Percentiles rank a stretch among this genome's conserved stretches.
Conservation (phyloP, 2,113 vertebrate genomes). For the Shinisaurus crocodilurus region DNA sequence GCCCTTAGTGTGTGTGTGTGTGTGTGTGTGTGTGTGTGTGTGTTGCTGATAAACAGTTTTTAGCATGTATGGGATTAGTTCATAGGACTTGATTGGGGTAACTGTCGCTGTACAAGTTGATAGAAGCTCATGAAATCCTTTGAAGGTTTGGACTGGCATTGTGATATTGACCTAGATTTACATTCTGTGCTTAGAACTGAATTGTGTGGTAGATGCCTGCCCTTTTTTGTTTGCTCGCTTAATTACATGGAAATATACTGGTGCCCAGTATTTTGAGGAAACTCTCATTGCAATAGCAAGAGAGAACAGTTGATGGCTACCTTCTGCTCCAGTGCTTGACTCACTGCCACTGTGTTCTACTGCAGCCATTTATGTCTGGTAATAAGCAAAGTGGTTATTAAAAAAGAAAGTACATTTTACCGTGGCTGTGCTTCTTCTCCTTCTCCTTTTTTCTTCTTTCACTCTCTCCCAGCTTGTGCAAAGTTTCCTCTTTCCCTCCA, state of each 20-base stretch:
- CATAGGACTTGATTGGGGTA: neutral
- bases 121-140: slow-evolving; percentile 1
- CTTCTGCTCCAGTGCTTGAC: neutral
- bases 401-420: neutral
- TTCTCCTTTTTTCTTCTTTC: neutral
- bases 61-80: neutral
- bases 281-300: neutral
- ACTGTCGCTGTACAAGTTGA: neutral
- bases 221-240: neutral
- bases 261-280: neutral
- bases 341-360: neutral
- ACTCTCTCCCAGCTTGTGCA: neutral
- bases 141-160: neutral
- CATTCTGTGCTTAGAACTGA: neutral
- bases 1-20: no score
- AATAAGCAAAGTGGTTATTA: neutral
- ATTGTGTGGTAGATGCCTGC: neutral
- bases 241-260: neutral
- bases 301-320: neutral
- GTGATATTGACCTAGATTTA: neutral
- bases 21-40: no score
- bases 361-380: neutral
- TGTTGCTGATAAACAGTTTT: neutral
- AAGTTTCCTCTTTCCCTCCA: neutral
- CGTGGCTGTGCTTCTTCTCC: neutral